Evolutionary conservation across 2,888 invertebrate genomes (phyloP).

Genomic region (Serripes groenlandicus): DNA sequence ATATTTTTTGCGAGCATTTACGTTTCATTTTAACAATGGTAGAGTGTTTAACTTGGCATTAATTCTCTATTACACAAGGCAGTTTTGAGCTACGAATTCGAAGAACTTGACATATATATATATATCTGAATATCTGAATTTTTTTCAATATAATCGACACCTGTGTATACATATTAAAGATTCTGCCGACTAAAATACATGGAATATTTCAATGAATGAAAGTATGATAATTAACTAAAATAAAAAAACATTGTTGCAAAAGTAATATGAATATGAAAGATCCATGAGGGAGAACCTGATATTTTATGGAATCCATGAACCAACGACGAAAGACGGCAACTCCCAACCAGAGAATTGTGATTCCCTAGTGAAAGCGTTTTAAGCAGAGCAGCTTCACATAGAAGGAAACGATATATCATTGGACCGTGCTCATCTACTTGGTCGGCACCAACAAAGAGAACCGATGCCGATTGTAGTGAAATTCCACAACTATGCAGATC

Average conservation of each 20-base stretch:
- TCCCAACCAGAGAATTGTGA: background rate
- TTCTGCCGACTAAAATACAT: background rate
- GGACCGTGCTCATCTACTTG: conserved; percentile 18
- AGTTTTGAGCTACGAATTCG: no score
- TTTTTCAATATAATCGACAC: no score
- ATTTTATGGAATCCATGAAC: conserved; percentile 4
- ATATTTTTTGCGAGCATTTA: no score
- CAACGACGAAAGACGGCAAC: background rate
- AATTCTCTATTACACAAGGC: no score
- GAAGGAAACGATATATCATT: background rate
- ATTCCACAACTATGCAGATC: conserved; percentile 22
- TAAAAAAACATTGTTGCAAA: background rate
- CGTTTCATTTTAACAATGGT: no score
- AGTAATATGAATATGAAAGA: background rate
- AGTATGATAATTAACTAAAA: background rate
- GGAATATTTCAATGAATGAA: no score
- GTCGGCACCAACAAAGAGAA: conserved; percentile 1
- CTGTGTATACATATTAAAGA: background rate
- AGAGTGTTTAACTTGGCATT: no score
- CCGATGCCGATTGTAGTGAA: conserved; percentile 25
- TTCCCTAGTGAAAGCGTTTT: background rate
- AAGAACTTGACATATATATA: no score
- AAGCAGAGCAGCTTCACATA: background rate
- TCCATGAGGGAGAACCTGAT: conserved; percentile 25
- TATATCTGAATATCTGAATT: no score